Evolutionary conservation across 2,113 vertebrate genomes (phyloP).

Genomic region (Sinocyclocheilus anophthalmus): DNA sequence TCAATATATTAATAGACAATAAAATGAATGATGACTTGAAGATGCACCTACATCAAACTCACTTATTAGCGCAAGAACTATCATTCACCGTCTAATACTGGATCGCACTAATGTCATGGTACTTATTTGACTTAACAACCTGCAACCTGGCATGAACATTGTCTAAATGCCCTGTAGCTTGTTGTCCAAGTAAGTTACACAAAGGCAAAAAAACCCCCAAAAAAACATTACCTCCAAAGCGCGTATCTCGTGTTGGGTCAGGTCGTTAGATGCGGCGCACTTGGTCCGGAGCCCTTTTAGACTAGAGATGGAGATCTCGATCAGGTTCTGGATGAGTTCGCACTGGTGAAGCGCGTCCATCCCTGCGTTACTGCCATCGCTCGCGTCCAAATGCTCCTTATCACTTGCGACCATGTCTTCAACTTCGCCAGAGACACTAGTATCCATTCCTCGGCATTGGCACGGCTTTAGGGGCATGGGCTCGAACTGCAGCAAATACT

Average conservation of each 20-base stretch:
- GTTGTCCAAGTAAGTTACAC: background rate
- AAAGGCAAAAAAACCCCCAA: too few relatives aligned
- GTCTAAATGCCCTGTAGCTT: background rate
- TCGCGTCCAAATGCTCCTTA: slow-evolving; percentile 42
- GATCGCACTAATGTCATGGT: background rate
- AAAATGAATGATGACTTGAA: background rate
- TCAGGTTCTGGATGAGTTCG: slow-evolving; percentile 83
- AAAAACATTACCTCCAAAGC: slow-evolving; percentile 79
- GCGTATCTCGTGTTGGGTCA: slow-evolving; percentile 84
- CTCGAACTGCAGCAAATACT: slow-evolving; percentile 28
- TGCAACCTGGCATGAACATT: background rate
- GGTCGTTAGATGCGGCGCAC: slow-evolving; percentile 82
- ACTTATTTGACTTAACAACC: background rate
- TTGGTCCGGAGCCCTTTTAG: slow-evolving; percentile 83
- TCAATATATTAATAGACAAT: background rate
- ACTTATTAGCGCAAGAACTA: too few relatives aligned
- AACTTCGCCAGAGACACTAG: slow-evolving; percentile 68
- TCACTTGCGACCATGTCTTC: slow-evolving; percentile 68
- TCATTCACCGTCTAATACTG: background rate
- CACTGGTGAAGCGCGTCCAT: slow-evolving; percentile 77
- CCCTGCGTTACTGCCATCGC: slow-evolving; percentile 58
- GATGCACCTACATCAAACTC: background rate
- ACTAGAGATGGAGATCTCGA: slow-evolving; percentile 84
- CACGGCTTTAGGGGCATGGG: slow-evolving; percentile 55
- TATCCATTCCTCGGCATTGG: slow-evolving; percentile 83